phyloP scores from a whole-genome alignment of 1,140 invertebrate genomes.

The Drosophila insularis region DNA sequence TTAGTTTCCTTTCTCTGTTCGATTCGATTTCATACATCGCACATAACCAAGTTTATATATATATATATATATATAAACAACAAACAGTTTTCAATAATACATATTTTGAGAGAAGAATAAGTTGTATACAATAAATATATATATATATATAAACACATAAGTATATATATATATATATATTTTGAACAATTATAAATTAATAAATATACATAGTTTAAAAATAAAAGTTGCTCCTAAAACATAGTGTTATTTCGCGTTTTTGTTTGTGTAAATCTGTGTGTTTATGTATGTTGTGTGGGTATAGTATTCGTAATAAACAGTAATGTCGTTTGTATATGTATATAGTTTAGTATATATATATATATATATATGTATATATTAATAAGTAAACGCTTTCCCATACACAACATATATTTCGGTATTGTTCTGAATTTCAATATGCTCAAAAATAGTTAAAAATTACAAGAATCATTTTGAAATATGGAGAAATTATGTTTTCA shows the following conservation, averaged over 20 bases:
- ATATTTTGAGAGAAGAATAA: slow-evolving; percentile 24
- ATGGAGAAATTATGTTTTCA: not conserved
- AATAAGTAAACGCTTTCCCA: slow-evolving; percentile 1
- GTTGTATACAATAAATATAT: slow-evolving; percentile 6
- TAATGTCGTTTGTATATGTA: slow-evolving; percentile 2
- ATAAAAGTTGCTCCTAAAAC: slow-evolving; percentile 29
- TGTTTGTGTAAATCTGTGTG: slow-evolving; percentile 5
- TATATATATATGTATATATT: not conserved
- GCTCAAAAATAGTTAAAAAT: not conserved
- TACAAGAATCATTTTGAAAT: not conserved
- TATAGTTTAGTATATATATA: not conserved
- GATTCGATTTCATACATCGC: not conserved
- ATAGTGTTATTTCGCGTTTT: not conserved
- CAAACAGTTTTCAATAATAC: slow-evolving; percentile 27
- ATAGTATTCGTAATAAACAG: not conserved
- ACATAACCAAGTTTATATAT: slow-evolving; percentile 19
- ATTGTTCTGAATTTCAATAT: not conserved
- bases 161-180: slow-evolving; percentile 17
- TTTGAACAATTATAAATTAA: slow-evolving; percentile 45
- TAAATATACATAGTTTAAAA: slow-evolving; percentile 49
- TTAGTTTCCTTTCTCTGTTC: not conserved
- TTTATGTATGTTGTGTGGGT: not conserved
- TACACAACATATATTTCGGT: not conserved
- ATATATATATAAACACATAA: slow-evolving; percentile 7
- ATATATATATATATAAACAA: slow-evolving; percentile 35